Evolutionary conservation across 1,140 invertebrate species (phyloP).

Genomic region (Archivesica marissinica): DNA sequence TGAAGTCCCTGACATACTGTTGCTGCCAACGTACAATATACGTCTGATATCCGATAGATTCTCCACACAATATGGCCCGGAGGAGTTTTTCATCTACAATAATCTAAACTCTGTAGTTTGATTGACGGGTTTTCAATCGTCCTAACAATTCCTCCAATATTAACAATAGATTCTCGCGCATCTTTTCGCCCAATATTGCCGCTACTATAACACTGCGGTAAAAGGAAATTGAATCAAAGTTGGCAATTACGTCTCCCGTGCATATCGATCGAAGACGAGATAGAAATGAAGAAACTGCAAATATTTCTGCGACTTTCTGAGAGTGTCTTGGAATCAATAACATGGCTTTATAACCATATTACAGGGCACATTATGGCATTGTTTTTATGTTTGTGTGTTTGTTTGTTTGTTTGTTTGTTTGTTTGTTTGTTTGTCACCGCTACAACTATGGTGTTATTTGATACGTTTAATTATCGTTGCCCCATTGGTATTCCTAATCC

Average conservation of each 20-base stretch:
- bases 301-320: constrained; percentile 10
- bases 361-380: too few species aligned
- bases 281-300: background rate
- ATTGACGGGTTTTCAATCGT: constrained; percentile 58
- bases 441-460: too few species aligned
- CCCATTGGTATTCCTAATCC: too few species aligned
- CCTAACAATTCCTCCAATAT: constrained; percentile 6
- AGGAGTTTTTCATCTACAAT: constrained; percentile 53
- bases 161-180: constrained; percentile 30
- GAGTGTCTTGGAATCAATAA: constrained; percentile 3
- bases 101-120: constrained; percentile 36
- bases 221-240: constrained; percentile 55
- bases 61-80: constrained; percentile 26
- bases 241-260: constrained; percentile 30
- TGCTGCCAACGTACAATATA: constrained; percentile 46
- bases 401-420: too few species aligned
- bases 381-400: too few species aligned
- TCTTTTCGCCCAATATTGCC: constrained; percentile 27
- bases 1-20: constrained; percentile 29
- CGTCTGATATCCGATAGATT: constrained; percentile 55
- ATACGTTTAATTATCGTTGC: too few species aligned
- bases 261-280: constrained; percentile 13
- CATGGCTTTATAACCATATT: background rate
- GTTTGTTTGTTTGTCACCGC: too few species aligned
- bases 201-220: constrained; percentile 18